These are phyloP conservation scores for Bombyx huttoni DNA, from an alignment of 2,888 invertebrate species.

Conservation along the genomic window DNA sequence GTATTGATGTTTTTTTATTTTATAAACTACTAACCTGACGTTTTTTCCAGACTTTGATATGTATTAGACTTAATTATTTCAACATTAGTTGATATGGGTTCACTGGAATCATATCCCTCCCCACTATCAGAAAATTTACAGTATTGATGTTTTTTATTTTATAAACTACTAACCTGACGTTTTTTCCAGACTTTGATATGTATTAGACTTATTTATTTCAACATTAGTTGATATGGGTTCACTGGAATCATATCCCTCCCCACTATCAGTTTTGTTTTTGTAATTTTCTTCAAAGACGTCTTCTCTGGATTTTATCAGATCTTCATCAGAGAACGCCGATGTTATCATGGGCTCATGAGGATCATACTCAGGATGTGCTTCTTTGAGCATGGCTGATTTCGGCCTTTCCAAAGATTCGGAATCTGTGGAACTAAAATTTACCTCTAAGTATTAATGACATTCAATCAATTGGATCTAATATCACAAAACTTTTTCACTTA, in stretches of 20 bases:
- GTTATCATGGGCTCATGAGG: slow-evolving; percentile 68
- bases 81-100: slow-evolving; percentile 37
- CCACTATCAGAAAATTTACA: slow-evolving; percentile 24
- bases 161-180: slow-evolving; percentile 27
- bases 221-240: slow-evolving; percentile 41
- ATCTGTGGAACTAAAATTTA: slow-evolving; percentile 47
- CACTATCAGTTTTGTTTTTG: slow-evolving; percentile 41
- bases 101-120: slow-evolving; percentile 38
- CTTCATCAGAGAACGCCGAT: slow-evolving; percentile 62
- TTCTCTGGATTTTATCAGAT: slow-evolving; percentile 52
- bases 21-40: no score
- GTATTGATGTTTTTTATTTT: neutral
- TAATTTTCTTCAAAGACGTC: slow-evolving; percentile 51
- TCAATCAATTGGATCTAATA: neutral
- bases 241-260: slow-evolving; percentile 36
- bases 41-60: slow-evolving; percentile 36
- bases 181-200: slow-evolving; percentile 37
- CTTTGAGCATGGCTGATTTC: slow-evolving; percentile 60
- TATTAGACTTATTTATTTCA: slow-evolving; percentile 26
- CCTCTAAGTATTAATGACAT: neutral
- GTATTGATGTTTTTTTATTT: no score
- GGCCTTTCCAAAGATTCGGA: slow-evolving; percentile 60
- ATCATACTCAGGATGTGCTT: slow-evolving; percentile 59
- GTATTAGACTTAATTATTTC: slow-evolving; percentile 28
- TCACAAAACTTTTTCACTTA: slow-evolving; percentile 20